These are phyloP conservation scores for Caenorhabditis zanzibari DNA, from an alignment of 2,888 invertebrate genomes.

Conservation along the genomic window DNA sequence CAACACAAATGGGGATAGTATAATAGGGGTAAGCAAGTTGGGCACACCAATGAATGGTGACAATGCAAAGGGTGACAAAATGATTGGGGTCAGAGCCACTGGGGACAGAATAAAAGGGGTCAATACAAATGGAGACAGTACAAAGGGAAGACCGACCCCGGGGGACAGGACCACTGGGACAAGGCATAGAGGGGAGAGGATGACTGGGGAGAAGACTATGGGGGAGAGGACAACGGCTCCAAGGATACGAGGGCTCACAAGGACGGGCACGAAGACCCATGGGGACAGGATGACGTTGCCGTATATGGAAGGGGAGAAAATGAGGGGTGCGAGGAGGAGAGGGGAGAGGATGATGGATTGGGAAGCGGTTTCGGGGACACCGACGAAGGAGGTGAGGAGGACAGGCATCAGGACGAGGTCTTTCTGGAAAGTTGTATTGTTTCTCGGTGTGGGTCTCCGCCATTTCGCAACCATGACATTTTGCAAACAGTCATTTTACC, in stretches of 20 bases:
- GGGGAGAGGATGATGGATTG: constrained; percentile 73
- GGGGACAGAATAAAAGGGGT: constrained; percentile 71
- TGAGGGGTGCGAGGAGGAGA: constrained; percentile 62
- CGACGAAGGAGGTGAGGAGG: constrained; percentile 46
- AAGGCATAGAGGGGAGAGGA: constrained; percentile 67
- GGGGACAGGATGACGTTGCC: constrained; percentile 69
- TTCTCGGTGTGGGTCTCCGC: background rate
- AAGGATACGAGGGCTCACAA: constrained; percentile 69
- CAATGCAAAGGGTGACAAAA: constrained; percentile 67
- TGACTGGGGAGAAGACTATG: constrained; percentile 66
- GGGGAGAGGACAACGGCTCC: constrained; percentile 70
- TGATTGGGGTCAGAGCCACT: constrained; percentile 64
- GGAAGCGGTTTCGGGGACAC: constrained; percentile 62
- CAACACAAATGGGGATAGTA: constrained; percentile 72
- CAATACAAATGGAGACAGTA: constrained; percentile 72
- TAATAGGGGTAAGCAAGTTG: constrained; percentile 61
- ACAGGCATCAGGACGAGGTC: constrained; percentile 69
- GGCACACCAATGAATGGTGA: constrained; percentile 70
- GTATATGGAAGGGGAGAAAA: constrained; percentile 69
- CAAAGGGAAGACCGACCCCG: constrained; percentile 64
- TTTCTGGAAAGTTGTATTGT: constrained; percentile 42
- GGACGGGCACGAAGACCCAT: constrained; percentile 72
- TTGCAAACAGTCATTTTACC: no score
- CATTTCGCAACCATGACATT: no score
- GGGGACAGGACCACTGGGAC: constrained; percentile 68